Evolutionary conservation across 2,888 invertebrate genomes (phyloP).

Genomic region (Pseudeuparius sepicola): DNA sequence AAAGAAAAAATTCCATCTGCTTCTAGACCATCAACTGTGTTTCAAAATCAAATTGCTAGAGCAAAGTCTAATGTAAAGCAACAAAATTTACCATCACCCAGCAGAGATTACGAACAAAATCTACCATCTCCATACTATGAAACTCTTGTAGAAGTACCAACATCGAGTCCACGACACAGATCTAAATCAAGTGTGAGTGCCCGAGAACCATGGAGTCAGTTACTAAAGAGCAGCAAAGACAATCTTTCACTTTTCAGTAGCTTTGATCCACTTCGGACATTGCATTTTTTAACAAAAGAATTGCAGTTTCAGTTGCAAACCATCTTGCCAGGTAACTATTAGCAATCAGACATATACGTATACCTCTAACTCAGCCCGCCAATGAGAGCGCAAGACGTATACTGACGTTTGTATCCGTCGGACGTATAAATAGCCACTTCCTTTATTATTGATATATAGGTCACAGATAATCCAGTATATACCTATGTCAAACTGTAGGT

Average conservation of each 20-base stretch:
- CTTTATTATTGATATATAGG: too few relatives aligned
- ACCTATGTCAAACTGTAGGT: too few relatives aligned
- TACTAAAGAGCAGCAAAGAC: slow-evolving; percentile 28
- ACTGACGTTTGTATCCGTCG: too few relatives aligned
- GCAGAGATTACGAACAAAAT: too few relatives aligned
- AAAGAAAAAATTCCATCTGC: too few relatives aligned
- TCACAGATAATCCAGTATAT: too few relatives aligned
- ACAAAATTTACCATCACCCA: slow-evolving; percentile 20
- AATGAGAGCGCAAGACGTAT: too few relatives aligned
- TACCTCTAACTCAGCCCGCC: not conserved
- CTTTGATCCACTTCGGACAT: slow-evolving; percentile 37
- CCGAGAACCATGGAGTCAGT: slow-evolving; percentile 30
- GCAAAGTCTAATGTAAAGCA: slow-evolving; percentile 19
- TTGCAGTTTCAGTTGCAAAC: slow-evolving; percentile 32
- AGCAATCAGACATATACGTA: slow-evolving; percentile 1
- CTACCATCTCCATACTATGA: slow-evolving; percentile 26
- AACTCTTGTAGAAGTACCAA: slow-evolving; percentile 27
- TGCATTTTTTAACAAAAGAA: slow-evolving; percentile 38
- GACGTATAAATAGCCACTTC: too few relatives aligned
- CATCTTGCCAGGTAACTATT: slow-evolving; percentile 28
- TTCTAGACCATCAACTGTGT: too few relatives aligned
- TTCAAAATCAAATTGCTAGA: too few relatives aligned
- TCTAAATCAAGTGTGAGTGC: slow-evolving; percentile 25
- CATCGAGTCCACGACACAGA: slow-evolving; percentile 26
- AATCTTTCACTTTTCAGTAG: slow-evolving; percentile 31